Base-by-base conservation (phyloP, 2,888 invertebrate species). In the Isotomurus palustris region DNA sequence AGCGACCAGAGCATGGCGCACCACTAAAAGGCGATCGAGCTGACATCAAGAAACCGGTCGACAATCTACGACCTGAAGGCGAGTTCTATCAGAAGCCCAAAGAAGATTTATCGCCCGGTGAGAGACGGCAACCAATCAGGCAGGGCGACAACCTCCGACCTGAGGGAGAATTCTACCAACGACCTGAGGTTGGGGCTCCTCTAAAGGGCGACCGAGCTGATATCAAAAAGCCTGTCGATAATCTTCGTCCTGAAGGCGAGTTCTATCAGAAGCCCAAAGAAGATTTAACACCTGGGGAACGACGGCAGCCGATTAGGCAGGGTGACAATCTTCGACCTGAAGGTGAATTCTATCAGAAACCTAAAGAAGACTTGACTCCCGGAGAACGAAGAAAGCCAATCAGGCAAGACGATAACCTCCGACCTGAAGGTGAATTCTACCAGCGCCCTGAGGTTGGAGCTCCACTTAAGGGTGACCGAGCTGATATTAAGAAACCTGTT, bases 281-380 rank as follows among this genome's bases (percentile, higher is more conserved):
- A 32, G 8, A 32, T 32, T 32, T 32, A 6, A n/a, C 17, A 40
- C 8, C 17, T 17, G 8, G 10, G 14, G 6, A n/a, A 40, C 73
- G 58, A 77, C 78, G 0, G 72, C 72, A 44, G 62, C 73, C 78
- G 19, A 77, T 74, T 55, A 76, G 75, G 54, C 80, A 79, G 62
- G 77, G 76, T 12, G 73, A 85, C 70, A 84, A 80, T 71, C 6
- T 40, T 40, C 6, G 6, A n/a, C 17, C 17, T 17, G 10, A 81
- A 71, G 82, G 82, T 8, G 80, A 84, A 22, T 85, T 85, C 72
- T 74, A 74, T 78, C 81, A 81, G 19, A 57, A 53, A 71, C 83
- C 81, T 12, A 28, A 17, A 35, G 58, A 57, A 12, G 40, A 24
- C 12, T 40, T 24, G 8, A 8, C 21, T 19, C 12, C 38, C 12